Base-by-base conservation (phyloP, 2,113 vertebrate species). In the Lepidiolamprologus cunningtoni region DNA sequence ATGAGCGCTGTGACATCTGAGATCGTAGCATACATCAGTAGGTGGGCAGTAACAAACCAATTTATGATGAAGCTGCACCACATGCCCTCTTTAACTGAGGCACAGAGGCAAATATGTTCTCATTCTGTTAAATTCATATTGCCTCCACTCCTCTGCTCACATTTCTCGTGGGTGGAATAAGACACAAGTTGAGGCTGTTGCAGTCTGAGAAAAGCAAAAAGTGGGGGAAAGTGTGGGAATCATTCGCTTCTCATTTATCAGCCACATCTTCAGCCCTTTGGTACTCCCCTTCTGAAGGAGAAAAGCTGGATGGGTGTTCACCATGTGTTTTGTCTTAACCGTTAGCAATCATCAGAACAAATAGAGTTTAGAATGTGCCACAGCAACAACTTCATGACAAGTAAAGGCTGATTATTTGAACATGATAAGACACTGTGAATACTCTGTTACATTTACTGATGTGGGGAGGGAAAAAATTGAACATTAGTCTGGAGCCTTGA, bases 101-200 rank as follows among this genome's bases (percentile, higher is more conserved):
- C 1, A 0, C 68, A 47, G 23, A 76, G 6, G 42, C 6, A 76
- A 28, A 47, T 10, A 19, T 47, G 3, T 76, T 50, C 1, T 50
- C 16, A 8, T 50, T 76, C 42, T 76, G 42, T 76, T 47, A 47
- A 19, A 76, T 47, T 47, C 42, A 28, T 47, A 10, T 19, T 19
- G 23, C 1, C 16, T 28, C 71, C 23, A 19, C 42, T 28, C 23
- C 42, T 47, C 42, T 28, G 23, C 71, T 19, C 16, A 31, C 14
- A 28, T 76, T 17, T 47, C 40, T 47, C 4, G 9, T 76, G 40
- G 68, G 68, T 47, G 68, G 21, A 76, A 19, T 28, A 19, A 47
- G 42, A 3, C 23, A 73, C 14, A 19, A 50, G 23, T 76, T 76
- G 6, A 76, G 23, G 23, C 1, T 28, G 23, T 66, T 76, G 68